Evolutionary conservation across 2,113 vertebrate genomes (phyloP).

Genomic region (Equus przewalskii): DNA sequence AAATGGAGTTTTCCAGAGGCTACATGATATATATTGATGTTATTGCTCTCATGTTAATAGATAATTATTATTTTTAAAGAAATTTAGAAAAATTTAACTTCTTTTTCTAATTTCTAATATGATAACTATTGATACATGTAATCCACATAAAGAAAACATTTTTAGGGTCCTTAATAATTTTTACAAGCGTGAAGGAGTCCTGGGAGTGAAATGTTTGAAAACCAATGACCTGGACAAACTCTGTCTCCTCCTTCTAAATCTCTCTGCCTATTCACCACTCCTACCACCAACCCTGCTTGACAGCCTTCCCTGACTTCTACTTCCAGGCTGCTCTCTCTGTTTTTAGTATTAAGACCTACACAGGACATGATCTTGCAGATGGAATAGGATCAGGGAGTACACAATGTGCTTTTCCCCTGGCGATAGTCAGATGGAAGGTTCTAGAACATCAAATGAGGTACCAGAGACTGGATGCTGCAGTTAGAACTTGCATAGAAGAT

Average conservation of each 20-base stretch:
- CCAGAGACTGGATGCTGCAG: neutral
- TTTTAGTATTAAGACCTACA: conserved; percentile 8
- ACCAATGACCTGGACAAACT: neutral
- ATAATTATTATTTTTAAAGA: neutral
- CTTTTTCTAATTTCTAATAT: neutral
- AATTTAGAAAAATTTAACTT: neutral
- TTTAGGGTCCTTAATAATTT: neutral
- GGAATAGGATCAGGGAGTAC: neutral
- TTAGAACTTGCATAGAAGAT: neutral
- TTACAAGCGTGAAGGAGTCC: neutral
- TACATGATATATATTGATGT: neutral
- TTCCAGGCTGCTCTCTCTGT: neutral
- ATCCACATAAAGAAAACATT: neutral
- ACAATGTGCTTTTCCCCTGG: neutral
- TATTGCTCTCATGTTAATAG: neutral
- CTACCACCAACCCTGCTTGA: neutral
- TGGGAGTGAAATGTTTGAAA: neutral
- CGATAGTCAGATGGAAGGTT: neutral
- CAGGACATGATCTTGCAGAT: neutral
- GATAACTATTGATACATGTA: neutral
- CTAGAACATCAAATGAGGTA: neutral
- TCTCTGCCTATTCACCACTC: neutral
- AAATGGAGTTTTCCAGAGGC: neutral
- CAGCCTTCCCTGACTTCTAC: neutral
- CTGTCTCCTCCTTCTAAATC: neutral